These are phyloP conservation scores for Polymixis flavicincta DNA, from an alignment of 2,888 invertebrate species.

Conservation along the genomic window DNA sequence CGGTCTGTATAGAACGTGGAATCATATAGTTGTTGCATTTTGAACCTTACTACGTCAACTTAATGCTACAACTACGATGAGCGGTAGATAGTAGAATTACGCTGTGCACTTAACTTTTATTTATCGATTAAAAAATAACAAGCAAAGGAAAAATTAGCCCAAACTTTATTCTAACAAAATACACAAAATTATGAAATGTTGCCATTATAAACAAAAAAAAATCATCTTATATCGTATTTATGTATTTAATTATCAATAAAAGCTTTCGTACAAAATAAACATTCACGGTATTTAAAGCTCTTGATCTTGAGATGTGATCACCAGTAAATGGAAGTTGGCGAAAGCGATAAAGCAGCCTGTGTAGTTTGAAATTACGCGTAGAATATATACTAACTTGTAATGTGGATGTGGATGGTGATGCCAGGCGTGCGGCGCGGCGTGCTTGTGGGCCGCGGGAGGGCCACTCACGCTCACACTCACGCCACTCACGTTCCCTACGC, in stretches of 20 bases:
- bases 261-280: too few relatives aligned
- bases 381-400: slow-evolving; percentile 80
- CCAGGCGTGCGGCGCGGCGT: slow-evolving; percentile 82
- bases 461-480: slow-evolving; percentile 85
- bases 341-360: too few relatives aligned
- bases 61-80: too few relatives aligned
- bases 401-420: slow-evolving; percentile 87
- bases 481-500: slow-evolving; percentile 72
- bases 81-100: too few relatives aligned
- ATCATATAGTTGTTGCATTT: slow-evolving; percentile 34
- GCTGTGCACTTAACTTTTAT: too few relatives aligned
- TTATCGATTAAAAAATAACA: neutral
- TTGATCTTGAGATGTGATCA: neutral
- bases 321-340: neutral
- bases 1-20: slow-evolving; percentile 48
- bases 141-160: neutral
- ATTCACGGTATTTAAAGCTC: too few relatives aligned
- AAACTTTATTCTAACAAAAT: neutral
- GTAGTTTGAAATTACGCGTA: too few relatives aligned
- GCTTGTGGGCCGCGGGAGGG: slow-evolving; percentile 81
- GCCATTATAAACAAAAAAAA: neutral
- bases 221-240: neutral
- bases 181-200: neutral
- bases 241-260: neutral
- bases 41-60: slow-evolving; percentile 3